phyloP scores from a whole-genome alignment of 2,113 vertebrate species.

The Oenanthe oenanthe region DNA sequence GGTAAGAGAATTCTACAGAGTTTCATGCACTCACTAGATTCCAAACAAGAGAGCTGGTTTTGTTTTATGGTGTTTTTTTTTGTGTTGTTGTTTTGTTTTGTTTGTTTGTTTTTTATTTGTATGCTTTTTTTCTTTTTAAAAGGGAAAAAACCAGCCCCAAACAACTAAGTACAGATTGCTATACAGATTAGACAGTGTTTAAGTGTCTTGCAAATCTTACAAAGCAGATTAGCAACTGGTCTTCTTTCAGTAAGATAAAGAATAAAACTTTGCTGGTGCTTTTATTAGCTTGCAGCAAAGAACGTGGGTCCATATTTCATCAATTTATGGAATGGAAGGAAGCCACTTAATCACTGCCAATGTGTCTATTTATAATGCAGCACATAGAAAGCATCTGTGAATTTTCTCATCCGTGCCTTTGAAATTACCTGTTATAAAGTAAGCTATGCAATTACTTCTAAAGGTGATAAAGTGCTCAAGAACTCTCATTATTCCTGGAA shows the following conservation, averaged over 20 bases:
- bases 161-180: not conserved
- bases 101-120: not conserved
- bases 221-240: not conserved
- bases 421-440: not conserved
- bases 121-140: fast-evolving
- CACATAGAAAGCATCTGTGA: not conserved
- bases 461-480: not conserved
- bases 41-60: not conserved
- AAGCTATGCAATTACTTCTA: not conserved
- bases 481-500: not conserved
- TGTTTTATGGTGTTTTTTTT: not conserved
- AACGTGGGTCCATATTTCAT: not conserved
- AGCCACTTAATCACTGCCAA: not conserved
- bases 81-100: too few relatives aligned
- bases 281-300: not conserved
- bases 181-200: not conserved
- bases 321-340: not conserved
- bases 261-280: not conserved
- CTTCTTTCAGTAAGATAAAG: not conserved
- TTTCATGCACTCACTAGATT: not conserved
- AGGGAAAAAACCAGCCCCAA: not conserved
- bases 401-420: not conserved
- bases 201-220: not conserved
- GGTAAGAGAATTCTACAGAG: not conserved
- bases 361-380: not conserved